These are phyloP conservation scores for Centropus bengalensis DNA, from an alignment of 2,113 vertebrate genomes.

Conservation along the genomic window DNA sequence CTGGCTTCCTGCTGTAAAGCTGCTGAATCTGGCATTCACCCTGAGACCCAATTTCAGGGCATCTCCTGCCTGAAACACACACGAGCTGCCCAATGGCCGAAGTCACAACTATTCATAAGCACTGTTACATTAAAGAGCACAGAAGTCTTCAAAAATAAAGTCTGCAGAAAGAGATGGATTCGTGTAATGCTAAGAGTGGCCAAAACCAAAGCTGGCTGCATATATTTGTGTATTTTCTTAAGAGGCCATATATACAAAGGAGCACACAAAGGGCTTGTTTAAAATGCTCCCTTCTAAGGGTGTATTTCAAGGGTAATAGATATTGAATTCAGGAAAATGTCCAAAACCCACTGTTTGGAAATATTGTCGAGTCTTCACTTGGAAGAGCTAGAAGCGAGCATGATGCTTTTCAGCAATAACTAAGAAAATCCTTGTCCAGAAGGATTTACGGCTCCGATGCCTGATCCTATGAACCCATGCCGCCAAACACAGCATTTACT, in stretches of 20 bases:
- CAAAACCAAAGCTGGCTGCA: not conserved
- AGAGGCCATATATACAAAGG: not conserved
- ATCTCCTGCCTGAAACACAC: not conserved
- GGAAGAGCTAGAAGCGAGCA: not conserved
- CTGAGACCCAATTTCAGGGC: not conserved
- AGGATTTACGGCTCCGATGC: not conserved
- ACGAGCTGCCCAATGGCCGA: fast-evolving
- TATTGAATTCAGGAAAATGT: not conserved
- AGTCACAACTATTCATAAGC: not conserved
- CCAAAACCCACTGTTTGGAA: not conserved
- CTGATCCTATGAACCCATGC: not conserved
- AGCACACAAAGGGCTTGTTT: constrained; percentile 29
- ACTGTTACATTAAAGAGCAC: not conserved
- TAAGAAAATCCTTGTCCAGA: constrained; percentile 38
- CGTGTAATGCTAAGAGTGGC: not conserved
- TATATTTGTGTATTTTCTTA: constrained; percentile 25
- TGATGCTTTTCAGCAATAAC: not conserved
- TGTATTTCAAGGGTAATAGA: not conserved
- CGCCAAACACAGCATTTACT: constrained; percentile 57
- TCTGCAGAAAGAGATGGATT: not conserved
- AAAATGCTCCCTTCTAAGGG: constrained; percentile 14
- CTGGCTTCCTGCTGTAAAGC: constrained; percentile 2
- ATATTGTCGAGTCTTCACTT: not conserved
- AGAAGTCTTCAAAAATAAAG: not conserved
- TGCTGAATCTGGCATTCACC: not conserved